Evolutionary conservation across 2,888 invertebrate species (phyloP).

Genomic region (Diplolepis rosae): DNA sequence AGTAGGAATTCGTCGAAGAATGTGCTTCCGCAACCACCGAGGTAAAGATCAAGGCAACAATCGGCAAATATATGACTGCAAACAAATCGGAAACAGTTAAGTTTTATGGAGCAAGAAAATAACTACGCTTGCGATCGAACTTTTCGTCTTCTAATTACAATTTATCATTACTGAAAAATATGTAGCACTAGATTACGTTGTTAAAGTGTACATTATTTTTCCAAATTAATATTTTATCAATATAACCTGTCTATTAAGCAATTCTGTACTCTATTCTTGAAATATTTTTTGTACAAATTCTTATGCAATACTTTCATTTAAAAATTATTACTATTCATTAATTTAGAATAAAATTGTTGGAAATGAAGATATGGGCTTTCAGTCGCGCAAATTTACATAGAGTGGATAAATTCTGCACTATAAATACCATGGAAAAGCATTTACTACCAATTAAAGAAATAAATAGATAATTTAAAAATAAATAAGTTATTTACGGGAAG

Average conservation of each 20-base stretch:
- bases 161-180: no score
- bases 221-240: no score
- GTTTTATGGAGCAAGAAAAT: not conserved
- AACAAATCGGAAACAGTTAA: slow-evolving; percentile 18
- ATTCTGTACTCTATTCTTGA: no score
- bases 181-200: not conserved
- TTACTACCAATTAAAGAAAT: not conserved
- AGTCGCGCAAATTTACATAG: not conserved
- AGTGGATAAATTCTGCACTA: not conserved
- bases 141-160: no score
- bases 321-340: no score
- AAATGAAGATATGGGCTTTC: no score
- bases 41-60: slow-evolving; percentile 36
- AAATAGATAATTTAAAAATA: not conserved
- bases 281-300: no score
- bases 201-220: no score
- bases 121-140: not conserved
- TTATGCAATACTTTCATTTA: no score
- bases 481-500: not conserved
- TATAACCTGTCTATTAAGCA: no score
- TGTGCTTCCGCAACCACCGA: slow-evolving; percentile 52
- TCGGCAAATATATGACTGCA: slow-evolving; percentile 51
- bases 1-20: slow-evolving; percentile 67
- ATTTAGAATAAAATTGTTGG: no score
- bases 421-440: not conserved